Base-by-base conservation (phyloP, 2,113 vertebrate species). In the Austrofundulus limnaeus region DNA sequence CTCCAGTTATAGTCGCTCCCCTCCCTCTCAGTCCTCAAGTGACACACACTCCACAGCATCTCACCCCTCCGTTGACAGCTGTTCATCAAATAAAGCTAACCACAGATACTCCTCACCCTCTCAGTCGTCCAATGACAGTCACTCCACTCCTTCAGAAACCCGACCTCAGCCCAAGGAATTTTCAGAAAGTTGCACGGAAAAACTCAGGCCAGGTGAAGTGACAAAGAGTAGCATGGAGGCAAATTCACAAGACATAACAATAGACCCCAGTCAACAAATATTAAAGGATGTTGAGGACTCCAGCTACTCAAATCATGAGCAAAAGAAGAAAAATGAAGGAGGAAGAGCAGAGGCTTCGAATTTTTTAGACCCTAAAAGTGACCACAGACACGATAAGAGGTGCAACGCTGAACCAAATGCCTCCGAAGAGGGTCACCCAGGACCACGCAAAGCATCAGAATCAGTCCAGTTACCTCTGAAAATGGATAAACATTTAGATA, bases 241-340 rank as follows among this genome's bases (percentile, higher is more conserved):
- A 88, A 21, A 64, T 17, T 31, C 3, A 21, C 62, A 37, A 49
- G 61, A 51, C 34, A 42, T 84, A 2, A 59, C 90, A 87, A 55
- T 92, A 92, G 11, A 72, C 51, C 5, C 85, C 85, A 58, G 76
- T 50, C 43, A 89, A 84, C 21, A 28, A 28, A 28, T 6, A 1
- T 0, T 16, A 4, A 46, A n/a, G 28, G 51, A 57, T 13, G 7
- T 12, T 10, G 38, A 60, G 16, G 90, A 92, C 14, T 72, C 82
- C 1, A 92, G 93, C 67, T 83, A 86, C 52, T 84, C 93, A 64
- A 95, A 94, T 67, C 92, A 93, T 37, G 73, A 94, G 83, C 91
- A 92, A 75, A 93, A 92, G n/a, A 91, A 92, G 55, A 94, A 94
- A 80, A 89, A 86, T 0, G 92, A 94, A 90, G 66, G 92, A 90